These are phyloP conservation scores for Thalpophila matura DNA, from an alignment of 2,888 invertebrate genomes.

Conservation along the genomic window DNA sequence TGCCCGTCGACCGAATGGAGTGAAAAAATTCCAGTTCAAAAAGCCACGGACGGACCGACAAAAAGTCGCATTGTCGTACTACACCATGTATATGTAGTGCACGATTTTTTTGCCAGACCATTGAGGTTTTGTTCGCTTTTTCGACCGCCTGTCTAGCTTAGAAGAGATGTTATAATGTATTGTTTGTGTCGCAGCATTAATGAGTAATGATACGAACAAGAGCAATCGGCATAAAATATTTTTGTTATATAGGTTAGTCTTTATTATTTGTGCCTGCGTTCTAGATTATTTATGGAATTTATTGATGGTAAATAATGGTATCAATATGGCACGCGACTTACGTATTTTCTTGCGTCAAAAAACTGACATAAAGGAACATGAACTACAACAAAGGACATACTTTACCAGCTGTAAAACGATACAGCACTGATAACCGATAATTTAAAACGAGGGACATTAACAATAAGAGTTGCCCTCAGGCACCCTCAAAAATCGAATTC, in stretches of 20 bases:
- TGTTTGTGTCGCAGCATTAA: constrained; percentile 1
- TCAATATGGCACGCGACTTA: neutral
- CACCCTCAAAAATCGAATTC: constrained; percentile 75
- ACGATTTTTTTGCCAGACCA: constrained; percentile 73
- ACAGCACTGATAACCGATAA: constrained; percentile 82
- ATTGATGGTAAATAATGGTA: neutral
- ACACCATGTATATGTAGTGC: constrained; percentile 66
- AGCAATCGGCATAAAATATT: no score
- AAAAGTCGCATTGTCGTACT: constrained; percentile 82
- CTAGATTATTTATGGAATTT: neutral
- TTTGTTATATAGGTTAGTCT: no score
- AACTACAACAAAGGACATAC: constrained; percentile 53
- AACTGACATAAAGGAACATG: neutral
- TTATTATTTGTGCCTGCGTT: neutral
- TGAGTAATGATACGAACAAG: neutral
- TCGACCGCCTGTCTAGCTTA: constrained; percentile 53
- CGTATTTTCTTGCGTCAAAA: neutral
- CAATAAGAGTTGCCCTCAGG: constrained; percentile 75
- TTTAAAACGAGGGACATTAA: constrained; percentile 77
- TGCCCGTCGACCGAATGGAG: constrained; percentile 79
- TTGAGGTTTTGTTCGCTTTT: constrained; percentile 57
- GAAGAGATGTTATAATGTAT: constrained; percentile 19
- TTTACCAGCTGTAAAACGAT: constrained; percentile 79
- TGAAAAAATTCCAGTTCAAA: constrained; percentile 90
- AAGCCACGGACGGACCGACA: constrained; percentile 79